Evolutionary conservation across 2,888 invertebrate species (phyloP).

Genomic region (Drosophila kambysellisi): DNA sequence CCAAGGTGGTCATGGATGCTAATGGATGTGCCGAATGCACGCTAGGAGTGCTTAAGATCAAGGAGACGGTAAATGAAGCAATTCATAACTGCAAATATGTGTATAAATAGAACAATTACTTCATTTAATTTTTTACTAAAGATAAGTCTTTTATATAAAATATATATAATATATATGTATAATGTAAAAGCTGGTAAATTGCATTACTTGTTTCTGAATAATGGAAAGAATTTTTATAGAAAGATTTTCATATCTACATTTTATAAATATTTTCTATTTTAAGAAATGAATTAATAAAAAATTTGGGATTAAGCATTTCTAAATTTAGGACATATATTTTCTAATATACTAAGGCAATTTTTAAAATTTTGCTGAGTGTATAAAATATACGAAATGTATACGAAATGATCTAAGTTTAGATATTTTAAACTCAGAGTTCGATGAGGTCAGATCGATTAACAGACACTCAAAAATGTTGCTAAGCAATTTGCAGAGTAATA

Average conservation of each 20-base stretch:
- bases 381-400: background rate
- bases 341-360: background rate
- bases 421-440: background rate
- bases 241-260: background rate
- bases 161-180: too few relatives aligned
- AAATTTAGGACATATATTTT: background rate
- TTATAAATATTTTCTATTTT: background rate
- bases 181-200: background rate
- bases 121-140: background rate
- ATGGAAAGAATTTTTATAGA: background rate
- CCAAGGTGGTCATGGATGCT: background rate
- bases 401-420: background rate
- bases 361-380: background rate
- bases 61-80: conserved; percentile 20
- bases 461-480: background rate
- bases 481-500: background rate
- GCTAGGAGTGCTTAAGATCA: conserved; percentile 18
- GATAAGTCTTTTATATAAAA: background rate
- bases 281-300: background rate
- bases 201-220: background rate
- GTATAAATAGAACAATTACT: background rate
- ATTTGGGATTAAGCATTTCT: background rate
- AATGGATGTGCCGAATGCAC: conserved; percentile 29
- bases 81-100: conserved; percentile 11
- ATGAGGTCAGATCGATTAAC: conserved; percentile 18